These are phyloP conservation scores for Scophthalmus maximus DNA, from an alignment of 2,113 vertebrate genomes.

Conservation along the genomic window DNA sequence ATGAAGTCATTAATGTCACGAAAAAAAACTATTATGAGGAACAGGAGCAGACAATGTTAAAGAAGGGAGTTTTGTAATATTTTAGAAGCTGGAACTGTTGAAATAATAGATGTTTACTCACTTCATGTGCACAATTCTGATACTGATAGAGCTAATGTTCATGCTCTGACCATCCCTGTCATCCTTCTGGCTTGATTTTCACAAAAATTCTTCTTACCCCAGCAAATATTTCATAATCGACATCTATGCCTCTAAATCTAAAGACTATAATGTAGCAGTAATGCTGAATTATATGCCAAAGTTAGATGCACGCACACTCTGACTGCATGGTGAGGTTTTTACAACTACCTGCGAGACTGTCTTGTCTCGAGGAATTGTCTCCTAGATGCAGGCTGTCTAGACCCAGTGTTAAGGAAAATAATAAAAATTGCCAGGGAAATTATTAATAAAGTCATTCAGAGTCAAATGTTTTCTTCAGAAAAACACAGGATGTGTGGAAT, in stretches of 20 bases:
- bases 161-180: not conserved
- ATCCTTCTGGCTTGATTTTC: not conserved
- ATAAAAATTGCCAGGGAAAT: no score
- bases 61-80: no score
- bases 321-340: conserved; percentile 51
- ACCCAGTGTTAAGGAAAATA: conserved; percentile 23
- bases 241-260: no score
- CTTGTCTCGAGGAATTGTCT: conserved; percentile 40
- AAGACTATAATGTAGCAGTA: conserved; percentile 10
- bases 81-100: no score
- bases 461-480: not conserved
- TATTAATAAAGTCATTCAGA: no score
- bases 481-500: not conserved
- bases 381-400: conserved; percentile 37
- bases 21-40: no score
- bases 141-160: not conserved
- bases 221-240: conserved; percentile 6
- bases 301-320: conserved; percentile 21
- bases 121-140: no score
- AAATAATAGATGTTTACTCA: no score
- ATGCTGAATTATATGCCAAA: conserved; percentile 27
- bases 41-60: no score
- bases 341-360: conserved; percentile 55
- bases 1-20: no score
- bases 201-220: not conserved